A percentile compares a stretch with the other conserved stretches of the same genome.
phyloP scores from a whole-genome alignment of 2,888 invertebrate genomes.

The Leptopilina myrica region DNA sequence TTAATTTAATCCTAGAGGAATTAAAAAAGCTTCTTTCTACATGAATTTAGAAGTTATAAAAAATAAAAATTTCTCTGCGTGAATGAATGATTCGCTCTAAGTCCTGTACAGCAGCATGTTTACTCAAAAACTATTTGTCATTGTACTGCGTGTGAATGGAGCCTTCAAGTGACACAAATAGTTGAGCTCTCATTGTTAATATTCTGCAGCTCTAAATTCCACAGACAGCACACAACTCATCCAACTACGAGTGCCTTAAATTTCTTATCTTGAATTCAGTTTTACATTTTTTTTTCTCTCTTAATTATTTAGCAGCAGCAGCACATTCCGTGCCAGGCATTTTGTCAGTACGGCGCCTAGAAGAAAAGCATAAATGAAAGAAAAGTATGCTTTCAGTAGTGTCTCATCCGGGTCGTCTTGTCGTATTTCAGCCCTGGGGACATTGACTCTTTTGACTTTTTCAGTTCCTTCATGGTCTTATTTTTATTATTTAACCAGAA shows the following conservation, averaged over 20 bases:
- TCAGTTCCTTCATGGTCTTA: background rate
- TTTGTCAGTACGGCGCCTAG: background rate
- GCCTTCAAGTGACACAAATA: constrained; percentile 53
- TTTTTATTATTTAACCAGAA: no score
- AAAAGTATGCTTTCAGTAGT: background rate
- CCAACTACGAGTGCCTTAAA: constrained; percentile 55
- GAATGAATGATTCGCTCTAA: no score
- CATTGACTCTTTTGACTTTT: constrained; percentile 14
- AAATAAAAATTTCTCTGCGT: no score
- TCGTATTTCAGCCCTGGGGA: constrained; percentile 18
- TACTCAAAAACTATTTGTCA: constrained; percentile 60
- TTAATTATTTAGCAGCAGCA: constrained; percentile 55
- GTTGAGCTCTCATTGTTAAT: constrained; percentile 48
- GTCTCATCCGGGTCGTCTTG: background rate
- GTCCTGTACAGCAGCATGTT: constrained; percentile 45
- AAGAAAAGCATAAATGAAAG: background rate
- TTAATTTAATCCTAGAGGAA: no score
- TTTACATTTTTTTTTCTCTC: constrained; percentile 54
- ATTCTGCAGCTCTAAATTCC: constrained; percentile 46
- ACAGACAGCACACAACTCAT: constrained; percentile 45
- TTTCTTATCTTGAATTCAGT: constrained; percentile 54
- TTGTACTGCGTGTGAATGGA: constrained; percentile 52
- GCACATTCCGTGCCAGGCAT: constrained; percentile 37
- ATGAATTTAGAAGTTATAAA: no score
- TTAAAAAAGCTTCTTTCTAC: no score